Conservation (phyloP, 2,113 vertebrate species). For the Indri indri region DNA sequence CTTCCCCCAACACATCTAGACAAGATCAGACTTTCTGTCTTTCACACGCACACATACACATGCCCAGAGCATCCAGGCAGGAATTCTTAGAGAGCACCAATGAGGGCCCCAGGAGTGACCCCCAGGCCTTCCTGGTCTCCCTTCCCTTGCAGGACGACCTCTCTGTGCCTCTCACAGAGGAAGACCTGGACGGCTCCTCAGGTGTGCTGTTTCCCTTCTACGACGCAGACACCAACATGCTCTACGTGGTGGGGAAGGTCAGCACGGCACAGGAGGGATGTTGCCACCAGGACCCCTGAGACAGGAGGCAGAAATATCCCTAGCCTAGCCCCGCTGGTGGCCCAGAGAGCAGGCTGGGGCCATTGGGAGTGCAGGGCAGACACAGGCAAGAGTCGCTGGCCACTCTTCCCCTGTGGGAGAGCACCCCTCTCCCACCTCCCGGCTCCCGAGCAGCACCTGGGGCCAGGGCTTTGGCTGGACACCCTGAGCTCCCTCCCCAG, state of each 20-base stretch:
- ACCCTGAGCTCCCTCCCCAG: too few relatives aligned
- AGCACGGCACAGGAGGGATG: conserved; percentile 9
- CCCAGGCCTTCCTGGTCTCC: background rate
- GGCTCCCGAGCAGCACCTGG: background rate
- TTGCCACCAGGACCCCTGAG: background rate
- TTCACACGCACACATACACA: background rate
- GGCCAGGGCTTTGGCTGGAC: background rate
- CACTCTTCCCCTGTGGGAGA: background rate
- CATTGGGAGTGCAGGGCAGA: background rate
- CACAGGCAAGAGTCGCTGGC: background rate
- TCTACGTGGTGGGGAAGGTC: conserved; percentile 95
- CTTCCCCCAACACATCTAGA: too few relatives aligned
- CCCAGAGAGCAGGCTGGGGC: background rate
- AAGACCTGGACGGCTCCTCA: conserved; percentile 92
- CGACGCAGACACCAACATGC: conserved; percentile 92
- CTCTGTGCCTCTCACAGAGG: conserved; percentile 90
- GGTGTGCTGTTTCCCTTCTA: conserved; percentile 94
- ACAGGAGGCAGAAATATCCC: background rate
- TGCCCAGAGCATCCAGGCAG: background rate
- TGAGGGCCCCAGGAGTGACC: background rate
- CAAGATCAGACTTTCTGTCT: background rate
- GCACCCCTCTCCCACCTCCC: background rate
- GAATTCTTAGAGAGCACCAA: background rate
- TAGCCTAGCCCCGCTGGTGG: too few relatives aligned
- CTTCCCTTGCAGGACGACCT: conserved; percentile 87